Percentiles rank a stretch among this genome's conserved stretches.
These are phyloP conservation scores for Cydia strobilella DNA, from an alignment of 1,140 invertebrate genomes.

Conservation along the genomic window DNA sequence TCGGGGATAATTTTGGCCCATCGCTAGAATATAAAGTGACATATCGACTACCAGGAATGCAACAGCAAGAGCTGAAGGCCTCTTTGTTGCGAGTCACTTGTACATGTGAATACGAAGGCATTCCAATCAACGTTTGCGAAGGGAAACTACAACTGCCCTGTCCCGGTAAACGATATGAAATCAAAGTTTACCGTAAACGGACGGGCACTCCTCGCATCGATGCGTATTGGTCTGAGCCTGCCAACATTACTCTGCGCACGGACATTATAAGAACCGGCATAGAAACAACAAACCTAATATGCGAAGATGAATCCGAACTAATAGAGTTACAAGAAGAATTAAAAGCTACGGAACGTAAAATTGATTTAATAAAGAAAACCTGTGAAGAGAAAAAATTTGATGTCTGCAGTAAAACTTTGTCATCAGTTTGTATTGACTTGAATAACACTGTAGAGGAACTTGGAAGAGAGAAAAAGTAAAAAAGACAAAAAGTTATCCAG, in stretches of 20 bases:
- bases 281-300: not conserved
- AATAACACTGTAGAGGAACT: not conserved
- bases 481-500: not conserved
- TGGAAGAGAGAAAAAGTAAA: constrained; percentile 8
- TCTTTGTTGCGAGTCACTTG: not conserved
- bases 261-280: not conserved
- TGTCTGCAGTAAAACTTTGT: not conserved
- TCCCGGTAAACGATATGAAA: not conserved
- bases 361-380: not conserved
- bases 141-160: not conserved
- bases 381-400: not conserved
- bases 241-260: not conserved
- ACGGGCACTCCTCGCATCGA: not conserved
- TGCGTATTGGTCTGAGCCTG: not conserved
- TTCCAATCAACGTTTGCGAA: not conserved
- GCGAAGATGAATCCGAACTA: not conserved
- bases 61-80: not conserved
- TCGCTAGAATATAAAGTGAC: not conserved
- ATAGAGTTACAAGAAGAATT: not conserved
- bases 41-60: not conserved
- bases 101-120: not conserved
- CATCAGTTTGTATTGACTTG: not conserved
- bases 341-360: not conserved
- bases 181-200: not conserved
- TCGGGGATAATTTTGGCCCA: not conserved